phyloP scores from a whole-genome alignment of 2,888 invertebrate species.

The Cephus spinipes region DNA sequence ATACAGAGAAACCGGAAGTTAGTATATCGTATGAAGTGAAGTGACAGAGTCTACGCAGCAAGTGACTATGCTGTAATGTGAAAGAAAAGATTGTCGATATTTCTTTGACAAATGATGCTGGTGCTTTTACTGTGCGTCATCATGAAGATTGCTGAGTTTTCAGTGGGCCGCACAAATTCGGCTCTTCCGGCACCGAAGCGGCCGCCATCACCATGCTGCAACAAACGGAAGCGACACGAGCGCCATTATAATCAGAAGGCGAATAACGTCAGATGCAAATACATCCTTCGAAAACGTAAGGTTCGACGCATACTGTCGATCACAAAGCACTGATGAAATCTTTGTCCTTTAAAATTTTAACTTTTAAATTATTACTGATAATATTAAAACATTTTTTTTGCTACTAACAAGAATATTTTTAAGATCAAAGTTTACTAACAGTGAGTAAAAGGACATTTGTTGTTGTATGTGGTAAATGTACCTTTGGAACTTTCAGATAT shows the following conservation, averaged over 20 bases:
- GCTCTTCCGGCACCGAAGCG: conserved; percentile 43
- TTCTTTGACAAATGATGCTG: conserved; percentile 68
- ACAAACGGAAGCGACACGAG: conserved; percentile 46
- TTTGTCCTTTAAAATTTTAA: not conserved
- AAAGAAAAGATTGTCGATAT: conserved; percentile 33
- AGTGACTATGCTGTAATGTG: conserved; percentile 48
- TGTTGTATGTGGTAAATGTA: not conserved
- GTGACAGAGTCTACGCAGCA: not conserved
- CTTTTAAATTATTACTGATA: not conserved
- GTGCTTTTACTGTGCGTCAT: conserved; percentile 71
- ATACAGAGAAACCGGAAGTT: not conserved
- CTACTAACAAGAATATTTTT: not conserved
- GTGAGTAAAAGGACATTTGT: not conserved
- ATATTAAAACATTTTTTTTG: not conserved
- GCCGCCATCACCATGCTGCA: conserved; percentile 48
- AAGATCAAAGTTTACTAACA: not conserved
- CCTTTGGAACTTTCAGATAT: not conserved
- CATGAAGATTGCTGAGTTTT: conserved; percentile 74
- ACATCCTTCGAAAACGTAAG: conserved; percentile 56
- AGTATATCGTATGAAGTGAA: not conserved
- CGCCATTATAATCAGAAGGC: conserved; percentile 40
- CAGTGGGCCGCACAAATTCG: conserved; percentile 56
- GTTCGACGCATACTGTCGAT: not conserved
- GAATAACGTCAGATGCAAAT: conserved; percentile 43
- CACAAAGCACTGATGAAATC: not conserved